These are phyloP conservation scores for Microcebus lehilahytsara DNA, from an alignment of 2,113 vertebrate genomes.

Conservation along the genomic window DNA sequence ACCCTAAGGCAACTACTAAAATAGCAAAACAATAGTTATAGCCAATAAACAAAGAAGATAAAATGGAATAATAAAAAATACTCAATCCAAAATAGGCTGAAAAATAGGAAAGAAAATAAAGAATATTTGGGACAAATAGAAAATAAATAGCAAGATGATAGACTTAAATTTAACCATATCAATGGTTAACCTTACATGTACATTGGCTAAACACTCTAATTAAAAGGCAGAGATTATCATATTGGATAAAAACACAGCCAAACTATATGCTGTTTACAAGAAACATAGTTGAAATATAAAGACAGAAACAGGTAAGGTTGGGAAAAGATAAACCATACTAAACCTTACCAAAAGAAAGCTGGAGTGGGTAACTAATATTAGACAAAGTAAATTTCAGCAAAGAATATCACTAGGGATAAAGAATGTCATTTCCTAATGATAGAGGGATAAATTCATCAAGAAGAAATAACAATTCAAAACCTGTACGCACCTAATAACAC, in stretches of 20 bases:
- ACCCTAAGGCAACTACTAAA: not conserved
- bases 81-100: not conserved
- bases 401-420: not conserved
- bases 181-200: not conserved
- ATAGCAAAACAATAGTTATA: not conserved
- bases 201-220: not conserved
- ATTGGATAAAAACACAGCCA: not conserved
- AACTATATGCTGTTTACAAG: not conserved
- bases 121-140: not conserved
- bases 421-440: not conserved
- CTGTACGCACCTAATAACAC: not conserved
- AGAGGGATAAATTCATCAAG: not conserved
- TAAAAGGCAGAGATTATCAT: slow-evolving; percentile 20
- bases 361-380: not conserved
- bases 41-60: not conserved
- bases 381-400: slow-evolving; percentile 15
- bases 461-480: not conserved
- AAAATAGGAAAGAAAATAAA: not conserved
- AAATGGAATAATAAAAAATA: not conserved
- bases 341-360: not conserved
- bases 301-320: not conserved
- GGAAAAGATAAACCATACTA: not conserved
- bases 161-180: not conserved
- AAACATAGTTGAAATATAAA: slow-evolving; percentile 8
- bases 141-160: not conserved